phyloP scores from a whole-genome alignment of 2,888 invertebrate species.

The Leptinotarsa rubiginosa region DNA sequence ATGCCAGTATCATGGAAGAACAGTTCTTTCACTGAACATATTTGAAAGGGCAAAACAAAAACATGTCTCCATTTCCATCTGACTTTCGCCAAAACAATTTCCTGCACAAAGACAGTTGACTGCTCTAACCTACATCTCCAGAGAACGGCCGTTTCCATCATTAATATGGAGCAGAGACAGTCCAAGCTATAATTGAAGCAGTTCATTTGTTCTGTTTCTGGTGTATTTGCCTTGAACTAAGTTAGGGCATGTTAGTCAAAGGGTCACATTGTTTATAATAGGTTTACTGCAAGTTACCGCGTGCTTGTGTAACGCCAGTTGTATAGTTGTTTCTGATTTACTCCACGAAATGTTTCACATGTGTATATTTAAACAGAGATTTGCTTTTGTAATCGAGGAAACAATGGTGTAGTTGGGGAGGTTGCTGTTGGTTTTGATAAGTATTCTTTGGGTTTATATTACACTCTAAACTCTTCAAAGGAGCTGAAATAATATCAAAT shows the following conservation, averaged over 20 bases:
- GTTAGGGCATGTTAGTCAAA: constrained; percentile 45
- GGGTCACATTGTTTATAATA: constrained; percentile 57
- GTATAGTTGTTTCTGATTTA: constrained; percentile 51
- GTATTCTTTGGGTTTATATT: too few relatives aligned
- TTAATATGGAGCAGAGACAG: constrained; percentile 15
- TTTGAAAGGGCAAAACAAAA: too few relatives aligned
- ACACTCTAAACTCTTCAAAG: too few relatives aligned
- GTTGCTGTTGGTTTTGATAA: not conserved
- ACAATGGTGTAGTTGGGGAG: constrained; percentile 17
- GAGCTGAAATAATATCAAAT: too few relatives aligned
- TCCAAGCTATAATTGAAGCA: constrained; percentile 39
- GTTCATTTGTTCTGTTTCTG: constrained; percentile 49
- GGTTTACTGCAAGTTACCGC: constrained; percentile 46
- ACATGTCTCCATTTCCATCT: too few relatives aligned
- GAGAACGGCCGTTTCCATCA: not conserved
- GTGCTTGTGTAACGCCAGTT: constrained; percentile 44
- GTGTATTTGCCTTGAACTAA: constrained; percentile 55
- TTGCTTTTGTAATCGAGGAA: constrained; percentile 55
- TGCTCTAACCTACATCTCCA: not conserved
- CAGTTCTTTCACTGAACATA: too few relatives aligned
- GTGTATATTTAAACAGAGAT: constrained; percentile 55
- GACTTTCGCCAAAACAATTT: too few relatives aligned
- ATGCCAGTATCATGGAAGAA: too few relatives aligned
- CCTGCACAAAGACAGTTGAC: not conserved
- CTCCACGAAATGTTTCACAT: constrained; percentile 50